Percentiles rank a stretch among this genome's conserved stretches.
Conservation (phyloP, 2,888 invertebrate genomes). For the Cephus nigrinus region DNA sequence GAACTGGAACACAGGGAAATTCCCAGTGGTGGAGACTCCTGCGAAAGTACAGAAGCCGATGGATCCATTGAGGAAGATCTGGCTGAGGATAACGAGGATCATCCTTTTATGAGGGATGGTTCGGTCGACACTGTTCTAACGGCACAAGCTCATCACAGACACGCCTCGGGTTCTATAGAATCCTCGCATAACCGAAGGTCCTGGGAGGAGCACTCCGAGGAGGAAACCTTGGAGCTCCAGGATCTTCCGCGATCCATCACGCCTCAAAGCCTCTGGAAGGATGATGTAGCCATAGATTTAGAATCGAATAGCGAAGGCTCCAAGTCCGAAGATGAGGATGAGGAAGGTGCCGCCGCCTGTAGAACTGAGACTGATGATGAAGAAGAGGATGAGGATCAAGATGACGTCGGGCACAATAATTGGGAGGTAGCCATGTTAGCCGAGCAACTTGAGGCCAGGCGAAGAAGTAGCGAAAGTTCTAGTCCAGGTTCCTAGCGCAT, state of each 20-base stretch:
- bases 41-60: conserved; percentile 59
- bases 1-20: conserved; percentile 70
- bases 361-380: conserved; percentile 33
- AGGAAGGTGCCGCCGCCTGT: conserved; percentile 43
- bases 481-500: conserved; percentile 65
- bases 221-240: conserved; percentile 76
- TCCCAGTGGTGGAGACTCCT: conserved; percentile 32
- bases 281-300: conserved; percentile 62
- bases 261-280: conserved; percentile 64
- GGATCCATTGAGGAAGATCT: conserved; percentile 63
- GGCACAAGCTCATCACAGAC: conserved; percentile 44
- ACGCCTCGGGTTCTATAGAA: conserved; percentile 45
- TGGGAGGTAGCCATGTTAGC: conserved; percentile 87
- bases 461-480: conserved; percentile 56
- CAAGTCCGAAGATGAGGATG: conserved; percentile 63
- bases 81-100: conserved; percentile 65
- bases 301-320: conserved; percentile 67
- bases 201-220: conserved; percentile 80
- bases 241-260: conserved; percentile 70
- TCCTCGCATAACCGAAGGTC: conserved; percentile 70
- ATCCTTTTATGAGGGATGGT: conserved; percentile 68
- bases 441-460: conserved; percentile 73
- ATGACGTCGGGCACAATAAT: conserved; percentile 68
- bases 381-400: conserved; percentile 46
- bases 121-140: conserved; percentile 62